phyloP scores from a whole-genome alignment of 2,113 vertebrate genomes.

The Henicopernis longicauda region DNA sequence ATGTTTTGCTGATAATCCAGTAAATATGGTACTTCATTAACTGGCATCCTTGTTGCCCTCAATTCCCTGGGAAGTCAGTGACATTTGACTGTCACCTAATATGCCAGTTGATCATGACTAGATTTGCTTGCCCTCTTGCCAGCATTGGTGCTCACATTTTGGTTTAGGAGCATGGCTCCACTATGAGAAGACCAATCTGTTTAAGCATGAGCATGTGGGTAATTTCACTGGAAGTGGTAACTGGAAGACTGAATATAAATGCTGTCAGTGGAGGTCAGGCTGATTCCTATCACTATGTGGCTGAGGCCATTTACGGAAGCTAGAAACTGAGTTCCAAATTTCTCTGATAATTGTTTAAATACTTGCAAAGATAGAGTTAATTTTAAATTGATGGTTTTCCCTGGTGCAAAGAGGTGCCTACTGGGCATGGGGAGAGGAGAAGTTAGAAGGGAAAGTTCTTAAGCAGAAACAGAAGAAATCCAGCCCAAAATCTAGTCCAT shows the following conservation, averaged over 20 bases:
- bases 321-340: background rate
- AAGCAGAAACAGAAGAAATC: background rate
- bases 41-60: background rate
- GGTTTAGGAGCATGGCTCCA: background rate
- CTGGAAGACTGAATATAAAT: background rate
- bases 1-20: background rate
- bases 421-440: background rate
- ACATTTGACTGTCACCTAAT: background rate
- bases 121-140: background rate
- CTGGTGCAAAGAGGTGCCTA: background rate
- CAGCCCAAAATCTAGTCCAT: background rate
- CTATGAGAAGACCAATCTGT: background rate
- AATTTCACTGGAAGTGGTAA: background rate
- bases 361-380: background rate
- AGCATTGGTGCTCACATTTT: rapidly evolving
- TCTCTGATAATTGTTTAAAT: background rate
- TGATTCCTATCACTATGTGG: background rate
- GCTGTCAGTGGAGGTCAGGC: background rate
- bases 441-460: background rate
- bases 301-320: background rate
- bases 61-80: background rate
- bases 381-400: background rate
- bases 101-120: background rate
- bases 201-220: background rate
- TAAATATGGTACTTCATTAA: background rate